Evolutionary conservation across 2,113 vertebrate species (phyloP).

Genomic region (Probosciger aterrimus): DNA sequence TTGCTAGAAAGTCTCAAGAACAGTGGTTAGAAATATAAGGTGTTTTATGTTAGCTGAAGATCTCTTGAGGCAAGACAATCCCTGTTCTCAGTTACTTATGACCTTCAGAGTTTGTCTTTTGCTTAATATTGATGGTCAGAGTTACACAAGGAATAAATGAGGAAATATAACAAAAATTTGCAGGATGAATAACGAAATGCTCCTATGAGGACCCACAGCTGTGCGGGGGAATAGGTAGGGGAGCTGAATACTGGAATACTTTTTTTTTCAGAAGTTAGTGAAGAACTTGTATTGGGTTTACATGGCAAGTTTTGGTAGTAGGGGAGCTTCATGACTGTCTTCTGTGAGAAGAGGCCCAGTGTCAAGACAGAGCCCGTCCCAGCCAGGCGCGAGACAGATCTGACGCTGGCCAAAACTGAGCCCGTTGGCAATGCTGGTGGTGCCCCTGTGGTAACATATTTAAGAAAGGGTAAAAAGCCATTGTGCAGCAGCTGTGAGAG

Average conservation of each 20-base stretch:
- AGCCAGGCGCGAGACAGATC: not conserved
- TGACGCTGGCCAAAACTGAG: not conserved
- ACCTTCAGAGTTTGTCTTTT: not conserved
- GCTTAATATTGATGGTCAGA: not conserved
- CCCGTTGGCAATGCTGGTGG: not conserved
- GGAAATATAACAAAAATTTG: not conserved
- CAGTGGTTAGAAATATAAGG: not conserved
- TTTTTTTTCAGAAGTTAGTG: not conserved
- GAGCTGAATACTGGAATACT: not conserved
- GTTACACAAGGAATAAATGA: not conserved
- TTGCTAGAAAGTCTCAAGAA: not conserved
- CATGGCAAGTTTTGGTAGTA: not conserved
- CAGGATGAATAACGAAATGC: not conserved
- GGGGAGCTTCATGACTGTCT: not conserved
- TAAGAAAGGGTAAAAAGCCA: not conserved
- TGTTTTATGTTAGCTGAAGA: not conserved
- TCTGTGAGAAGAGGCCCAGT: not conserved
- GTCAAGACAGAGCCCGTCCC: not conserved
- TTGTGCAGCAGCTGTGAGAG: not conserved
- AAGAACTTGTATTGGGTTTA: not conserved
- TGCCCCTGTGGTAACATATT: not conserved
- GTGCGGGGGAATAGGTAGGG: not conserved
- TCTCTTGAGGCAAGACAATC: not conserved
- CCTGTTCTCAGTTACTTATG: not conserved
- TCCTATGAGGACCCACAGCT: not conserved